Evolutionary conservation across 2,888 invertebrate species (phyloP), one percentile per base, ranked within the genome.

Genomic region (Tanytarsus gracilentus): DNA sequence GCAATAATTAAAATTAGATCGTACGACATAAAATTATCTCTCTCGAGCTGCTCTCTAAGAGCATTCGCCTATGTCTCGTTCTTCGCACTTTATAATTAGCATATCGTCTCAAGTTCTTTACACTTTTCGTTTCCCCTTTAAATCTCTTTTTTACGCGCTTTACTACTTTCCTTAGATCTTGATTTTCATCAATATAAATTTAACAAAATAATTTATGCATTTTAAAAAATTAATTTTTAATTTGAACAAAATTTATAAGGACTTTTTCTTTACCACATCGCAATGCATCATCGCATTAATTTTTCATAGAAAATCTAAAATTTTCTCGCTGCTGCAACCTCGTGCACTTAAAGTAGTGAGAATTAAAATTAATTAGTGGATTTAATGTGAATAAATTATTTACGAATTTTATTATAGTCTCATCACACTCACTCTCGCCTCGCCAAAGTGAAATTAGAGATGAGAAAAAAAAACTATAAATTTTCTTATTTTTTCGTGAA

Each of bases 311-410:
- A n/a, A n/a, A n/a, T n/a, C n/a, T n/a, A n/a, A n/a, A n/a, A n/a
- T n/a, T n/a, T n/a, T n/a, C n/a, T n/a, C n/a, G n/a, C n/a, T n/a
- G n/a, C n/a, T n/a, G n/a, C n/a, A n/a, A n/a, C n/a, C n/a, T n/a
- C n/a, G n/a, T n/a, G 44, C 44, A 44, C 44, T 23, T n/a, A n/a
- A n/a, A n/a, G n/a, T n/a, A 50, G 30, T n/a, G 55, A 44, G 48
- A 58, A 58, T 48, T 58, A 27, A 58, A 58, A 58, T 58, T 58
- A 58, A 58, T 58, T 58, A 58, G 58, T 44, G 58, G 58, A 58
- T 58, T 58, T 58, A 30, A 58, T 58, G 58, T 58, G 23, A 48
- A 58, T 56, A 58, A 58, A 58, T 29, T 55, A 21, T 58, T 58
- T 16, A 40, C 40, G 48, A 44, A 58, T 48, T 48, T 44, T 29